Evolutionary conservation across 2,113 vertebrate genomes (phyloP).

Genomic region (Mormyrus iriodes): DNA sequence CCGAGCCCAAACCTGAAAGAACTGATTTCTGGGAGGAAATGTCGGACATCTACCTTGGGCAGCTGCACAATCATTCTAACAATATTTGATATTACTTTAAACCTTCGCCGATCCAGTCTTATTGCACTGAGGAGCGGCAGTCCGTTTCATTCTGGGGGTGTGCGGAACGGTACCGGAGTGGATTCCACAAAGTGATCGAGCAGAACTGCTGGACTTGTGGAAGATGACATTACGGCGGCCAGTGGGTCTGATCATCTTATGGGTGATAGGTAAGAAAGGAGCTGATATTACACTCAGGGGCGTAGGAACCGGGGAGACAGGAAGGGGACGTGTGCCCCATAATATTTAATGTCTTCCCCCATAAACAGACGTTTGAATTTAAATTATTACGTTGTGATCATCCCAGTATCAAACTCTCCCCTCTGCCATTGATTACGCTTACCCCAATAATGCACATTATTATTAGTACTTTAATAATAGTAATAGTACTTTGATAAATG

Average conservation of each 20-base stretch:
- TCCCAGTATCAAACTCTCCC: background rate
- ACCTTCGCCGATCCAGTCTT: background rate
- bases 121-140: background rate
- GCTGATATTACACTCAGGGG: background rate
- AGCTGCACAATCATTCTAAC: background rate
- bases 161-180: background rate
- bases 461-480: too few relatives aligned
- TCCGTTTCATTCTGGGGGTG: background rate
- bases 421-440: background rate
- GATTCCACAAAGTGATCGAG: background rate
- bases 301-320: background rate
- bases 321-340: background rate
- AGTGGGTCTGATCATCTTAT: conserved; percentile 39
- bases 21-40: background rate
- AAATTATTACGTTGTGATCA: background rate
- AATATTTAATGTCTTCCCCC: background rate
- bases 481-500: background rate
- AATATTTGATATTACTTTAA: background rate
- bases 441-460: too few relatives aligned
- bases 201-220: background rate
- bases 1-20: background rate
- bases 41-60: background rate
- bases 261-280: conserved; percentile 45
- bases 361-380: background rate
- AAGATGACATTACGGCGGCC: conserved; percentile 49